Evolutionary conservation across 2,888 invertebrate genomes (phyloP), one percentile per base, ranked within the genome.

Genomic region (Meghimatium bilineatum): DNA sequence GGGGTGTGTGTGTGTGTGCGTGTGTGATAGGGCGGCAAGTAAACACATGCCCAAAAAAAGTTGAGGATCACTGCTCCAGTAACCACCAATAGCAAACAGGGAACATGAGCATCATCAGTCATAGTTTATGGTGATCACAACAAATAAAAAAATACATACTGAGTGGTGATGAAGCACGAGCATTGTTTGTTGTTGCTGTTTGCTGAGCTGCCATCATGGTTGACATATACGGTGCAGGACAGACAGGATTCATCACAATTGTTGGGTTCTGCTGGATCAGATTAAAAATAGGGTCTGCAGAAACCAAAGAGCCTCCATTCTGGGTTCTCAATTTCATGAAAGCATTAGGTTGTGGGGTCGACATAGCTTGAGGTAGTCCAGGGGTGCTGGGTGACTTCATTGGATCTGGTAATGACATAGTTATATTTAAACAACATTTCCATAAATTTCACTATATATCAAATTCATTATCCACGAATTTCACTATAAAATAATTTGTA

Each of bases 241-340:
- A 92, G 8, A 92, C 91, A 17, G 91, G 91, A 83, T 92, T 92
- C 60, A 92, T 91, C 60, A 92, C 89, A 80, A 92, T 92, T 56
- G 91, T 90, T 12, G 92, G 92, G 86, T 92, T 91, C 85, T 91
- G 91, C 86, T 93, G 91, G 82, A 93, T 88, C 82, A 92, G 90
- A 85, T 89, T 91, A 82, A 90, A 86, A 77, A 92, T 90, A 63
- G 91, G 90, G 77, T 92, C 92, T 49, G 85, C 84, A 0, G 88
- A 79, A 10, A 80, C 38, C n/a, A 72, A 29, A n/a, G n/a, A n/a
- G 36, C 67, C 76, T 32, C 80, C 69, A 69, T 36, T 72, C 36
- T 75, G 74, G 3, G 74, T 34, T 23, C 67, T 63, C 10, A 63
- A 36, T 66, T 74, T 52, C 14, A 49, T 34, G 69, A n/a, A 10